These are phyloP conservation scores for Mastigias papua DNA, from an alignment of 30 jellyfish, hydroid and myxozoan species.

Conservation along the genomic window DNA sequence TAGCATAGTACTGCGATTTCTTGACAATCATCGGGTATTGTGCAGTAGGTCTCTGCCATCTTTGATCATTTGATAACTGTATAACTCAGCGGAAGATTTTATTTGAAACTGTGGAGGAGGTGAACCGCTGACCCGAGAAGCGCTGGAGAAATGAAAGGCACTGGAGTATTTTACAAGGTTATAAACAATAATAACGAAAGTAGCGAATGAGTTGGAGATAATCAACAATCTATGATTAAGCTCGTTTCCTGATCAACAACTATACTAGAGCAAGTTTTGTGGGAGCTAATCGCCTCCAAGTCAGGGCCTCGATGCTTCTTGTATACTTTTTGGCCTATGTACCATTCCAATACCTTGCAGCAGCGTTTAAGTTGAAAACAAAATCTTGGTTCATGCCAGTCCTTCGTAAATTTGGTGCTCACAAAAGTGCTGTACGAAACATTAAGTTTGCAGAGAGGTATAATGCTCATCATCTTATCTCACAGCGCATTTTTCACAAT, in stretches of 20 bases:
- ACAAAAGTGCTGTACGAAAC: conserved; percentile 84
- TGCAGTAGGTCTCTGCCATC: neutral
- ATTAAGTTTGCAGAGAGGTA: conserved; percentile 78
- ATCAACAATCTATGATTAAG: neutral
- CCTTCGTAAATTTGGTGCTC: conserved; percentile 85
- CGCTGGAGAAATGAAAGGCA: neutral
- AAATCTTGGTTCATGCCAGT: conserved; percentile 92
- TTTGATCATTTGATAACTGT: neutral
- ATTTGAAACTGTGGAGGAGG: conserved; percentile 28
- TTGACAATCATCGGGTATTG: no score
- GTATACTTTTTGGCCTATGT: conserved; percentile 67
- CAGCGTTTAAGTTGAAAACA: conserved; percentile 26
- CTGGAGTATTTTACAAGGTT: neutral
- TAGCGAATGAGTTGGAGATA: neutral
- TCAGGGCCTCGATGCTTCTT: conserved; percentile 45
- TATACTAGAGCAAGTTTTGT: conserved; percentile 3
- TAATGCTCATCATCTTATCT: neutral
- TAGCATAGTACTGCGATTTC: no score
- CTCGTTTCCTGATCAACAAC: neutral
- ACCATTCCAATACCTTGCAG: conserved; percentile 51
- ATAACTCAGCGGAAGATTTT: conserved; percentile 1
- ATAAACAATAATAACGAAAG: conserved; percentile 5
- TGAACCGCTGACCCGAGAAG: conserved; percentile 34
- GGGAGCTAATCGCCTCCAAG: conserved; percentile 59
- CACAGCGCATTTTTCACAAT: neutral